Evolutionary conservation across 2,113 vertebrate species (phyloP), one percentile per base, ranked within the genome.

Genomic region (Bettongia penicillata): DNA sequence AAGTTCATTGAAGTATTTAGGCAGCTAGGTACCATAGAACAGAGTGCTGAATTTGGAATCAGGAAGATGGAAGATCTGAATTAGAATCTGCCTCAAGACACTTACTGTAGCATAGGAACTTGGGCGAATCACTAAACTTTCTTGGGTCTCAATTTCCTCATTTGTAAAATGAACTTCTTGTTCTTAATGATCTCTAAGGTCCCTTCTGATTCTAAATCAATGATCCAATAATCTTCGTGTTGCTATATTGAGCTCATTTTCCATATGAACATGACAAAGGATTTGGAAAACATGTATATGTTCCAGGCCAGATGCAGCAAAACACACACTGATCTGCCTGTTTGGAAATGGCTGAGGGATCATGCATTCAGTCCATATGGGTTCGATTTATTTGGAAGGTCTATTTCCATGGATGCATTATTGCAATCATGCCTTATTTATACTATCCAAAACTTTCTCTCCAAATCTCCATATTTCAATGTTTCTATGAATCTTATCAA

Each of bases 371-470:
- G 95, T 61, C 89, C n/a, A 47, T 84, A 52, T 94, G 89, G 97
- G 97, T 92, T 92, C 48, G 43, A 93, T 68, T 95, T 96, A 91
- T 93, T 94, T 96, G 94, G 90, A 94, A 96, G 96, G 51, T 95
- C 89, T 94, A 97, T 94, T 92, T 95, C 37, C 51, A 26, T 8
- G 37, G 50, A 91, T 91, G 90, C 97, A 89, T 68, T 96, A 95
- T 97, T 95, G 96, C 95, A 97, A 51, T 92, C 51, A 37, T 92
- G 93, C 91, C 92, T 97, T 53, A 91, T n/a, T 89, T 51, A 77
- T 16, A 37, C 50, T 92, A 51, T 91, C 43, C 12, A 1, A 97
- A 68, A n/a, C 55, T 77, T 61, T n/a, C 24, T 50, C 37, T n/a
- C 37, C 61, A 77, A 37, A 77, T 77, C 37, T 77, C 61, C 14